Percentiles rank a stretch among this genome's conserved stretches.
Evolutionary conservation across 35 echinoderm and acorn worm species (phyloP).

Genomic region (Acanthaster planci): DNA sequence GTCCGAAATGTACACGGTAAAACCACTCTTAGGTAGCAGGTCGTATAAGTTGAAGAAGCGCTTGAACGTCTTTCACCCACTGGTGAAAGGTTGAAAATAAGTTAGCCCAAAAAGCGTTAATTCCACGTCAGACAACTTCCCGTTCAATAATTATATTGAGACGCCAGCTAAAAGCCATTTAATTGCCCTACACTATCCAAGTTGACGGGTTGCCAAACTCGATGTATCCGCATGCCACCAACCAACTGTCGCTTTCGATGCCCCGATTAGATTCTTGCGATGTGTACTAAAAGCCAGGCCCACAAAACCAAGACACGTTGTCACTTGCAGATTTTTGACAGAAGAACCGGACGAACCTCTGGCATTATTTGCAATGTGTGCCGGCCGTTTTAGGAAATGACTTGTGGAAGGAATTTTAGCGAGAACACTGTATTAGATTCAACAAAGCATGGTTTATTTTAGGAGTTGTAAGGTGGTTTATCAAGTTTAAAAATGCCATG

Average conservation of each 20-base stretch:
- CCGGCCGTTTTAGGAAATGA: too few relatives aligned
- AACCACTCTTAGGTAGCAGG: too few relatives aligned
- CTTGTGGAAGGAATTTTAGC: too few relatives aligned
- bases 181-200: neutral
- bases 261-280: neutral
- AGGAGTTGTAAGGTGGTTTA: too few relatives aligned
- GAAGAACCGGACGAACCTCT: neutral
- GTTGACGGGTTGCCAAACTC: neutral
- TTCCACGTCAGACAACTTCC: neutral
- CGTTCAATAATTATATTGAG: neutral
- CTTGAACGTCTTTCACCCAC: too few relatives aligned
- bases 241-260: neutral
- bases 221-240: neutral
- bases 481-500: too few relatives aligned
- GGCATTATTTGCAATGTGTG: neutral
- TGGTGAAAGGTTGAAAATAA: neutral
- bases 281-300: neutral
- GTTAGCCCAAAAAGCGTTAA: neutral
- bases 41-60: too few relatives aligned
- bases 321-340: neutral
- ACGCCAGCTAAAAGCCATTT: conserved; percentile 8
- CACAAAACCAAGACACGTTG: neutral
- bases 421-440: too few relatives aligned
- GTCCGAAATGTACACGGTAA: too few relatives aligned
- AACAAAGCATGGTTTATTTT: too few relatives aligned